phyloP scores from a whole-genome alignment of 1,140 invertebrate genomes.

The Augochlora pura region DNA sequence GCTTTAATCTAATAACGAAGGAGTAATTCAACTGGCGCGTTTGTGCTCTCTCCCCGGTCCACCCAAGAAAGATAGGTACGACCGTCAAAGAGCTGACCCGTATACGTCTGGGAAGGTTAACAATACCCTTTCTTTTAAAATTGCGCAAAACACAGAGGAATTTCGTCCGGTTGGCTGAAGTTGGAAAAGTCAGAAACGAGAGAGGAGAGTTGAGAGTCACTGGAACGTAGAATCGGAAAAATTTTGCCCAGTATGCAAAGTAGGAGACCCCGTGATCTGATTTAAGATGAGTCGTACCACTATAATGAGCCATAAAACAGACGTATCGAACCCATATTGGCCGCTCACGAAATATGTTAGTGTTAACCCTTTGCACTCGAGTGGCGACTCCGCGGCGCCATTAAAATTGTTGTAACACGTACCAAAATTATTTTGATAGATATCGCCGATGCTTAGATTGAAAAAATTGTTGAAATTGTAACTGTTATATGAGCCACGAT shows the following conservation, averaged over 20 bases:
- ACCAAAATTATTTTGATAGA: too few species aligned
- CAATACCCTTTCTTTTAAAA: slow-evolving; percentile 35
- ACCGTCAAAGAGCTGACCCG: slow-evolving; percentile 13
- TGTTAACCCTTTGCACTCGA: too few species aligned
- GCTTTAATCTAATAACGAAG: slow-evolving; percentile 8
- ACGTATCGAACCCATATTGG: neutral
- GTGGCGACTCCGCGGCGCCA: too few species aligned
- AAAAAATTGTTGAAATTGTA: too few species aligned
- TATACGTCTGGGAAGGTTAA: slow-evolving; percentile 32
- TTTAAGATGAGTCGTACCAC: neutral
- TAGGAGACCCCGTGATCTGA: slow-evolving; percentile 2
- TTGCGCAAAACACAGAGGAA: slow-evolving; percentile 31
- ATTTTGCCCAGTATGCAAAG: slow-evolving; percentile 50
- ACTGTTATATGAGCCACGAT: too few species aligned
- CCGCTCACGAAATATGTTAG: too few species aligned
- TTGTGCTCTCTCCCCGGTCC: neutral
- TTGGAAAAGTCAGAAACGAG: slow-evolving; percentile 16
- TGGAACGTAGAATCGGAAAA: slow-evolving; percentile 60
- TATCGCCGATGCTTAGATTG: too few species aligned
- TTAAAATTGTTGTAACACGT: too few species aligned
- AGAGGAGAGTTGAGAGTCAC: slow-evolving; percentile 45
- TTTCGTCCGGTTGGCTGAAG: slow-evolving; percentile 38
- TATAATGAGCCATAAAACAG: neutral
- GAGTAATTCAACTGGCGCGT: neutral
- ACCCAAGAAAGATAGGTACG: neutral